Percentiles rank a stretch among this genome's conserved stretches.
These are phyloP conservation scores for Caretta caretta DNA, from an alignment of 2,113 vertebrate genomes.

Conservation along the genomic window DNA sequence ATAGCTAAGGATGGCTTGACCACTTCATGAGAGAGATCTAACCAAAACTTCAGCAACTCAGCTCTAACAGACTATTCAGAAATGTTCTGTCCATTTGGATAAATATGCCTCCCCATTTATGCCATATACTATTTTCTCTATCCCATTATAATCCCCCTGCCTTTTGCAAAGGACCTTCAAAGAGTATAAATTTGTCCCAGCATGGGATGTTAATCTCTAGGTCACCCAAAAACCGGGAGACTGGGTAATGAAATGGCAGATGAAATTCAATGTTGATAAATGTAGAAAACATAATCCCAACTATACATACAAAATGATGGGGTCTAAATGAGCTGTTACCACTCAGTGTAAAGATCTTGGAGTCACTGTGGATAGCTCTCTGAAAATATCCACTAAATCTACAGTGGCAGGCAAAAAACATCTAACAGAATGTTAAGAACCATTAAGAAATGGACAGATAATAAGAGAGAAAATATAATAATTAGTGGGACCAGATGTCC, in stretches of 20 bases:
- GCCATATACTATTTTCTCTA: neutral
- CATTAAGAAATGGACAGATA: neutral
- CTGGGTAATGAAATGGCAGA: neutral
- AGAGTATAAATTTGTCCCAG: neutral
- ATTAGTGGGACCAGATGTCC: too few relatives aligned
- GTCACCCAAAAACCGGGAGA: neutral
- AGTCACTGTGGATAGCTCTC: neutral
- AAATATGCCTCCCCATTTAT: neutral
- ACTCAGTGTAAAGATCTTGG: neutral
- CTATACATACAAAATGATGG: neutral
- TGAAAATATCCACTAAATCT: neutral
- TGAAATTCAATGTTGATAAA: neutral
- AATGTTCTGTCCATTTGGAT: neutral
- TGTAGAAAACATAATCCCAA: neutral
- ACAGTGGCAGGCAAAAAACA: neutral
- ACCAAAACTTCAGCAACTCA: neutral
- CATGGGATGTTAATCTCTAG: neutral
- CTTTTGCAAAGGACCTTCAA: neutral
- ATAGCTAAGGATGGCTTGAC: neutral
- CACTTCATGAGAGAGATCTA: neutral
- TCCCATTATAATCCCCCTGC: neutral
- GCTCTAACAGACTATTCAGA: neutral
- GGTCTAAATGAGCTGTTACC: neutral
- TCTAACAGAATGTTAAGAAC: neutral
- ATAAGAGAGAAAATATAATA: neutral